Evolutionary conservation across 2,113 vertebrate genomes (phyloP).

Genomic region (Scomber colias): DNA sequence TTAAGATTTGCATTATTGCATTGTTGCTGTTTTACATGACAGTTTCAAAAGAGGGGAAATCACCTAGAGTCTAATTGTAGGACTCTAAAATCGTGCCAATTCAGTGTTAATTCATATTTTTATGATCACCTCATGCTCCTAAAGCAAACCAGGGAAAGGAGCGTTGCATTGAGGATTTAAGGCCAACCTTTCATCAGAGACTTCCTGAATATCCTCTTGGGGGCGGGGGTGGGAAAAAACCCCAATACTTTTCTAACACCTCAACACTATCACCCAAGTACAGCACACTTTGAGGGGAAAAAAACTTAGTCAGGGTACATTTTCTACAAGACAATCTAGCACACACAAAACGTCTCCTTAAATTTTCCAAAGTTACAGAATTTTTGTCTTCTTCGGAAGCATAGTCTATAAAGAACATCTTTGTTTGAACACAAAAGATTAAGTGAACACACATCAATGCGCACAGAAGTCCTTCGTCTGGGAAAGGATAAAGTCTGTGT

Average conservation of each 20-base stretch:
- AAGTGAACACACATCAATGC: slow-evolving; percentile 85
- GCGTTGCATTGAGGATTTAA: slow-evolving; percentile 57
- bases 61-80: slow-evolving; percentile 7
- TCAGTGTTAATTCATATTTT: slow-evolving; percentile 45
- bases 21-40: slow-evolving; percentile 22
- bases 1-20: slow-evolving; percentile 42
- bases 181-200: slow-evolving; percentile 68
- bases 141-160: slow-evolving; percentile 35
- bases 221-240: slow-evolving; percentile 23
- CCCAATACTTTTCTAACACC: slow-evolving; percentile 68
- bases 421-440: slow-evolving; percentile 87
- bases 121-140: slow-evolving; percentile 40
- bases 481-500: slow-evolving; percentile 87
- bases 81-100: slow-evolving; percentile 48
- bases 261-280: slow-evolving; percentile 74
- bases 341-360: slow-evolving; percentile 78
- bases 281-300: slow-evolving; percentile 71
- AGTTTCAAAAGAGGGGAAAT: slow-evolving; percentile 19
- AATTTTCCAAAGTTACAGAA: slow-evolving; percentile 77
- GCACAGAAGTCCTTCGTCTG: slow-evolving; percentile 86
- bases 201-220: slow-evolving; percentile 63
- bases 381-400: slow-evolving; percentile 83
- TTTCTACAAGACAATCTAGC: slow-evolving; percentile 83
- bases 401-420: slow-evolving; percentile 84
- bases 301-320: slow-evolving; percentile 66